Evolutionary conservation across 35 echinoderm and acorn worm species (phyloP).

Genomic region (Apostichopus californicus): DNA sequence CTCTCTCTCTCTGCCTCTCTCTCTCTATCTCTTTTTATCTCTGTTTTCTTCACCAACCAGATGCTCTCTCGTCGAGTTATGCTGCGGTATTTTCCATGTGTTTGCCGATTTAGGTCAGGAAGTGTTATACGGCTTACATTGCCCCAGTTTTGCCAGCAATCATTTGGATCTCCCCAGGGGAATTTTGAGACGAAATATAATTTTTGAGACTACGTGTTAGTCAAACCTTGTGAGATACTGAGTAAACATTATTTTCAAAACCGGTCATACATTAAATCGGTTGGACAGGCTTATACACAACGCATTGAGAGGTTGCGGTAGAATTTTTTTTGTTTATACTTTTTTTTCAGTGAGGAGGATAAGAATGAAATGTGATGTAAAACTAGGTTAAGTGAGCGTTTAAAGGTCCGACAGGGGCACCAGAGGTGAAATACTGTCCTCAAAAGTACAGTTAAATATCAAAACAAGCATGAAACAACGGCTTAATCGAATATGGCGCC

Average conservation of each 20-base stretch:
- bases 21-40: background rate
- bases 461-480: slow-evolving; percentile 15
- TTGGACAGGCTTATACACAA: slow-evolving; percentile 36
- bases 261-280: slow-evolving; percentile 49
- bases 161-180: slow-evolving; percentile 44
- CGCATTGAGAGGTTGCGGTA: background rate
- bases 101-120: slow-evolving; percentile 47
- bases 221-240: slow-evolving; percentile 46
- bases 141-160: slow-evolving; percentile 53
- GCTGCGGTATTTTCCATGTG: slow-evolving; percentile 35
- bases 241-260: slow-evolving; percentile 60
- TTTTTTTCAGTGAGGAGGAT: background rate
- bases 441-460: slow-evolving; percentile 10
- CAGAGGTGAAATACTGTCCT: slow-evolving; percentile 2
- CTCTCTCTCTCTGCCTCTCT: background rate
- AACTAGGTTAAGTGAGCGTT: slow-evolving; percentile 54
- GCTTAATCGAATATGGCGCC: slow-evolving; percentile 16
- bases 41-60: background rate
- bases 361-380: slow-evolving; percentile 26
- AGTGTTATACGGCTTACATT: slow-evolving; percentile 55
- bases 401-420: slow-evolving; percentile 33
- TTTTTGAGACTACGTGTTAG: slow-evolving; percentile 60
- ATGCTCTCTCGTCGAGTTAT: slow-evolving; percentile 35
- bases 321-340: background rate
- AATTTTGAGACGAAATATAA: slow-evolving; percentile 63